Evolutionary conservation across 2,888 invertebrate genomes (phyloP).

Genomic region (Drosophila sordidapex): DNA sequence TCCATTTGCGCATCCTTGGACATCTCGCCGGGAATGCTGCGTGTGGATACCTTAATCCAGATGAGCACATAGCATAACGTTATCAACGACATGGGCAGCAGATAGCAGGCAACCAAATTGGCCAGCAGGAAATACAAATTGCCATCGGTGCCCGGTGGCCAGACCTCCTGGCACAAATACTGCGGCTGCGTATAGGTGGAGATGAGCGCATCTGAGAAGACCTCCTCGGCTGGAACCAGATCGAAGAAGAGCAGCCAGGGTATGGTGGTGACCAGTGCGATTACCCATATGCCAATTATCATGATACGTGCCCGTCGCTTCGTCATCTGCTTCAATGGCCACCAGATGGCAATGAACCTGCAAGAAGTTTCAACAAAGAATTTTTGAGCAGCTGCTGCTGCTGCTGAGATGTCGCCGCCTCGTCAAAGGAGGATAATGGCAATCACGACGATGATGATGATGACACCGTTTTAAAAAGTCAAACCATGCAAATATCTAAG

Average conservation of each 20-base stretch:
- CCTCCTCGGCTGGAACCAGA: slow-evolving; percentile 85
- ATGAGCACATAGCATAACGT: slow-evolving; percentile 96
- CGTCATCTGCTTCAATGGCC: slow-evolving; percentile 96
- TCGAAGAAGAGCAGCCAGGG: slow-evolving; percentile 97
- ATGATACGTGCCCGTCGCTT: slow-evolving; percentile 94
- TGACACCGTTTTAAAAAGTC: slow-evolving; percentile 55
- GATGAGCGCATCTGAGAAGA: slow-evolving; percentile 87
- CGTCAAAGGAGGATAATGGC: slow-evolving; percentile 62
- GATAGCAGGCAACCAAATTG: slow-evolving; percentile 95
- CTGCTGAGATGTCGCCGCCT: slow-evolving; percentile 24
- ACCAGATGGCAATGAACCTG: slow-evolving; percentile 98
- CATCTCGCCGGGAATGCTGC: slow-evolving; percentile 93
- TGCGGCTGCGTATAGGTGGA: slow-evolving; percentile 89
- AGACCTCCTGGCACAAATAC: slow-evolving; percentile 92
- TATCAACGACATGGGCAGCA: slow-evolving; percentile 95
- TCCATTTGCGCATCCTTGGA: slow-evolving; percentile 96
- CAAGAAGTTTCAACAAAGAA: slow-evolving; percentile 83
- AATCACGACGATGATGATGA: slow-evolving; percentile 64
- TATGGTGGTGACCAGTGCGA: slow-evolving; percentile 92
- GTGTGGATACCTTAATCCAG: slow-evolving; percentile 95
- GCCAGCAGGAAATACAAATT: slow-evolving; percentile 94
- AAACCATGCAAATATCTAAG: slow-evolving; percentile 72
- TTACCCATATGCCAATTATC: slow-evolving; percentile 95
- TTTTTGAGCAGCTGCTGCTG: slow-evolving; percentile 48
- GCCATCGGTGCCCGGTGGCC: slow-evolving; percentile 93